phyloP scores from a whole-genome alignment of 2,888 invertebrate species.

The Leptinotarsa peninsularis region DNA sequence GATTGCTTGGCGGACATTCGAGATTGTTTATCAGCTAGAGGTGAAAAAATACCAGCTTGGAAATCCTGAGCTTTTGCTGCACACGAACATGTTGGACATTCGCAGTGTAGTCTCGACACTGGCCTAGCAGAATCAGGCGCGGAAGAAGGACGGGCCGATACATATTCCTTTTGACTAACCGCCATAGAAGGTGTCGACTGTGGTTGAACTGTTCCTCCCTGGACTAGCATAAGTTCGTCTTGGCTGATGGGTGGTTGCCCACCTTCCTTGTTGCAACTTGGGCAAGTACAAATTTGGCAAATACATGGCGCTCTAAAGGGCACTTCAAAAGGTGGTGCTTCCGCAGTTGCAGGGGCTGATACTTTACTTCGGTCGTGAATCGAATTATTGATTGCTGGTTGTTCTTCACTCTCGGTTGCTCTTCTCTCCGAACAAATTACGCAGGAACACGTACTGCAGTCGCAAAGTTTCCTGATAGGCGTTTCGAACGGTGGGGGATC shows the following conservation, averaged over 20 bases:
- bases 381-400: neutral
- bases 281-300: slow-evolving; percentile 44
- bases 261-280: slow-evolving; percentile 43
- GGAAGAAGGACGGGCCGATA: slow-evolving; percentile 24
- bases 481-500: slow-evolving; percentile 46
- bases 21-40: no score
- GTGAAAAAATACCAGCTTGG: neutral
- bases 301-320: slow-evolving; percentile 37
- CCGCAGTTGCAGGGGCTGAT: slow-evolving; percentile 1
- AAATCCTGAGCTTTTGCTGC: neutral
- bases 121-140: slow-evolving; percentile 23
- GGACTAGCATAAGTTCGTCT: slow-evolving; percentile 2
- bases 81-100: slow-evolving; percentile 48
- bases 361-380: neutral
- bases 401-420: neutral
- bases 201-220: neutral
- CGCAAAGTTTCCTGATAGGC: slow-evolving; percentile 36
- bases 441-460: slow-evolving; percentile 44
- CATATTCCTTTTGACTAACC: slow-evolving; percentile 1
- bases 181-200: slow-evolving; percentile 26
- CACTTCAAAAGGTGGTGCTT: slow-evolving; percentile 43
- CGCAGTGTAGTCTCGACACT: slow-evolving; percentile 36
- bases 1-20: neutral
- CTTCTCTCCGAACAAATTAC: slow-evolving; percentile 36
- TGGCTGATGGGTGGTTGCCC: neutral